Evolutionary conservation across 1,140 invertebrate species (phyloP), one percentile per base, ranked within the genome.

Genomic region (Yoshiicerus persimilis): DNA sequence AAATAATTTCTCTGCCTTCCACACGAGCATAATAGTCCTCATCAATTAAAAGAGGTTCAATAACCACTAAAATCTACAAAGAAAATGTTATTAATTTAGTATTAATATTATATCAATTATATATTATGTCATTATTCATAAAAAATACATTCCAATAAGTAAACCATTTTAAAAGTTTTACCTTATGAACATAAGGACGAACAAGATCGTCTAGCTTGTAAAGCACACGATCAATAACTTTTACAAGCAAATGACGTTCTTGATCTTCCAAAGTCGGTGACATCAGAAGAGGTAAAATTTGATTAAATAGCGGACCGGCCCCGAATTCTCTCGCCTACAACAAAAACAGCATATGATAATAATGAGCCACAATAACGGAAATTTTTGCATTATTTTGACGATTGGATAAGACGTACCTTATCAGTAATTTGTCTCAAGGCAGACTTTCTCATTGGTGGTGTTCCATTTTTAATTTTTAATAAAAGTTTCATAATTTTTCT

Each of bases 1-100:
- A 99, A 91, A 99, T 99, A 89, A 99, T 99, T 93, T 99, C 99
- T 92, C 99, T 94, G 86, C 99, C 98, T 93, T 99, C 99, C 6
- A 99, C 99, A 92, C 99, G 96, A 62, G 99, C 99, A 93, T 99
- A 99, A 92, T 99, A 99, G 93, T 99, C 99, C 95, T 99, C 99
- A 92, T 99, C 99, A 92, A 99, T 99, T 6, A 99, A 93, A 39
- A 99, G 93, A 0, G 99, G 99, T 93, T 99, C 99, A 92, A 99
- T 99, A 1, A 99, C 99, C 0, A 99, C 99, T 36, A 99, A 93
- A 92, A 99, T 99, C 95, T 96, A 88, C 66, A 92, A 86, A 86
- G 34, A 13, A 86, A 80, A 88, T 92, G 85, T 87, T 90, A 91
- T 86, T 38, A 86, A 13, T 39, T 2, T 32, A 30, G 11, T 75